These are phyloP conservation scores for Mnemiopsis leidyi DNA, from an alignment of 37 sponge, comb jelly and placozoan genomes.

Conservation along the genomic window DNA sequence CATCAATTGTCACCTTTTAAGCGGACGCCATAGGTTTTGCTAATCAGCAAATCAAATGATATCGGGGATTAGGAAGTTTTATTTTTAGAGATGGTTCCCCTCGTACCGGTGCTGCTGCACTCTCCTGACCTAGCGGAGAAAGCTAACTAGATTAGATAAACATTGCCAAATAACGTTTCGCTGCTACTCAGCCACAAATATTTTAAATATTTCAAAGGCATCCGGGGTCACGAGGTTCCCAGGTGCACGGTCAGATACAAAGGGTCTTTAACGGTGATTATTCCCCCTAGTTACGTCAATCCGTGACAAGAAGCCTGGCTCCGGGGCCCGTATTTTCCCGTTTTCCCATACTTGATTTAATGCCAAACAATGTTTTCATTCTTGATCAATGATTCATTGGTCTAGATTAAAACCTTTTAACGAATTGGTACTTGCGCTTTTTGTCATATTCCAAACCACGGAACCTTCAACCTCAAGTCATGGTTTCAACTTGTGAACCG, in stretches of 20 bases:
- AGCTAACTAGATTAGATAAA: not conserved
- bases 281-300: no score
- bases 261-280: not conserved
- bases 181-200: conserved; percentile 18
- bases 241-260: not conserved
- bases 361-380: not conserved
- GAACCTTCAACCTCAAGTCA: no score
- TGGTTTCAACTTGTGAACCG: not conserved
- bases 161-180: not conserved
- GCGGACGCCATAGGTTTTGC: not conserved
- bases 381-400: not conserved
- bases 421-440: not conserved
- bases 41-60: not conserved
- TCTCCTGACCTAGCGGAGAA: no score
- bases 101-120: not conserved
- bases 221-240: not conserved
- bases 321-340: not conserved
- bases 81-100: not conserved
- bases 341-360: not conserved
- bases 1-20: not conserved
- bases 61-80: not conserved
- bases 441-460: no score
- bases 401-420: not conserved
- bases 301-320: not conserved
- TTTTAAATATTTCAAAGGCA: not conserved